Percentiles rank a stretch among this genome's conserved stretches.
phyloP scores from a whole-genome alignment of 2,113 vertebrate species.

The Rhagologus leucostigma region DNA sequence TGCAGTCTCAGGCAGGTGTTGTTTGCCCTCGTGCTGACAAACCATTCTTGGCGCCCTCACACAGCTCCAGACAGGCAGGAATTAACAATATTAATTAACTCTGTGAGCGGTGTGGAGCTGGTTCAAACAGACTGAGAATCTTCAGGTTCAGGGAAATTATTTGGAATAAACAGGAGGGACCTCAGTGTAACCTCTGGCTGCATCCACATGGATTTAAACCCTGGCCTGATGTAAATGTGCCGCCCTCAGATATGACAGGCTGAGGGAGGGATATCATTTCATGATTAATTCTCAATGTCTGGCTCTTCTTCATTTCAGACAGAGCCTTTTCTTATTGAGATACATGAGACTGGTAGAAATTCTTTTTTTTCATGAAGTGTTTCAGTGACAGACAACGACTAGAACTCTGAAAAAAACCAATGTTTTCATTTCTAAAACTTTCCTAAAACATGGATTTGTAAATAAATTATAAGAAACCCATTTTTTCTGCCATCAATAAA shows the following conservation, averaged over 20 bases:
- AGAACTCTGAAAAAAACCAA: not conserved
- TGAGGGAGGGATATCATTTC: not conserved
- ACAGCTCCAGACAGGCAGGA: not conserved
- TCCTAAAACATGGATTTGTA: not conserved
- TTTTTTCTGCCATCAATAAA: conserved; percentile 35
- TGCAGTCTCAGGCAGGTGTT: not conserved
- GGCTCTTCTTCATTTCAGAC: not conserved
- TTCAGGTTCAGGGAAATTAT: not conserved
- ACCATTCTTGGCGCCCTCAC: not conserved
- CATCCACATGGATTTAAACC: not conserved
- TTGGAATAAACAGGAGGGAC: not conserved
- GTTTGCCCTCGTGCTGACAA: not conserved
- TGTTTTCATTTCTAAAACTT: not conserved
- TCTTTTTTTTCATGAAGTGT: not conserved
- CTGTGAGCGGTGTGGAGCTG: not conserved
- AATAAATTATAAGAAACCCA: not conserved
- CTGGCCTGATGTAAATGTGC: not conserved
- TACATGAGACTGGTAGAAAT: not conserved
- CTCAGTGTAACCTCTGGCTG: not conserved
- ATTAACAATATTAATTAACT: not conserved
- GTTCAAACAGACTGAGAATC: not conserved
- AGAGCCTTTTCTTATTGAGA: not conserved
- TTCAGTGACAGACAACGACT: not conserved
- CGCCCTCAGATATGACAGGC: not conserved
- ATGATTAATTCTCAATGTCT: conserved; percentile 14